Percentiles rank a stretch among this genome's conserved stretches.
These are phyloP conservation scores for Thinocorus orbignyianus DNA, from an alignment of 2,113 vertebrate species.

Conservation along the genomic window DNA sequence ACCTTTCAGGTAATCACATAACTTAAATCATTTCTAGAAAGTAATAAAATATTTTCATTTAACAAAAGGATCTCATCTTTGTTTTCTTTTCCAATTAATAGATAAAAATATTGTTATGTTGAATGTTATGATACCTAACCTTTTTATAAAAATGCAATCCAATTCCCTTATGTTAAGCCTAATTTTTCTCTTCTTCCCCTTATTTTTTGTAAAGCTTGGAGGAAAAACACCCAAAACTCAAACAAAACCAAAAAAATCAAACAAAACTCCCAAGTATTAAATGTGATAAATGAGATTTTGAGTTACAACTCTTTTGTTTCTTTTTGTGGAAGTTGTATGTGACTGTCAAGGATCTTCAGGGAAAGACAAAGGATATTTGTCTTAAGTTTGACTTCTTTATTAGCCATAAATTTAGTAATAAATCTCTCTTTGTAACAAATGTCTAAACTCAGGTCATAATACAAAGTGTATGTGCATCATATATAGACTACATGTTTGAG, in stretches of 20 bases:
- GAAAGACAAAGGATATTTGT: background rate
- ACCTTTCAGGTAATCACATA: background rate
- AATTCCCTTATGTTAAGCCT: background rate
- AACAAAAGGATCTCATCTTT: background rate
- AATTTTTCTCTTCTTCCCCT: background rate
- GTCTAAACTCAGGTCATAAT: background rate
- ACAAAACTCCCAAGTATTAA: background rate
- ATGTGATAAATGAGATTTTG: background rate
- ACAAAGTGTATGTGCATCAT: background rate
- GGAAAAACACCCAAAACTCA: fast-evolving
- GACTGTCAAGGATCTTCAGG: background rate
- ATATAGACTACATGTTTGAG: background rate
- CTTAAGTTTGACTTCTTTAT: background rate
- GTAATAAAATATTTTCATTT: background rate
- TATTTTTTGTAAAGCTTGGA: background rate
- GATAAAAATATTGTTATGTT: background rate
- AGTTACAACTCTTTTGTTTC: background rate
- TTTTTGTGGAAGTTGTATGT: background rate
- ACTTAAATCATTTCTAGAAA: background rate
- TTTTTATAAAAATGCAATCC: background rate
- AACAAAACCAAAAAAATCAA: background rate
- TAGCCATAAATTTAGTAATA: background rate
- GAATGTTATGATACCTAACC: background rate
- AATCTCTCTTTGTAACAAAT: background rate
- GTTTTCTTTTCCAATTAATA: background rate